phyloP scores from a whole-genome alignment of 2,113 vertebrate genomes.

The Sula dactylatra region DNA sequence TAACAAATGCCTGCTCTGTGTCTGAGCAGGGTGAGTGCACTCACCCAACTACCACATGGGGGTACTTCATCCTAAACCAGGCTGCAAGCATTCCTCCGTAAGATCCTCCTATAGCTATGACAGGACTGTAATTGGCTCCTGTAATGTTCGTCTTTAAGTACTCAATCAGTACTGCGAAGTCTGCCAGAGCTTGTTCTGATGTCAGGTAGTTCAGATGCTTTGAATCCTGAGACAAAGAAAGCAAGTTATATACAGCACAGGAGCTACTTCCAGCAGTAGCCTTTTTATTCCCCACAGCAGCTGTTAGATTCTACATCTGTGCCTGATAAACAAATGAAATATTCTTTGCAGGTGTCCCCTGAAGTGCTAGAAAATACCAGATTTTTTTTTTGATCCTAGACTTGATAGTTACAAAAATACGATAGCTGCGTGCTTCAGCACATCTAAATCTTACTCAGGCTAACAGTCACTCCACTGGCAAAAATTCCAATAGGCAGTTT shows the following conservation, averaged over 20 bases:
- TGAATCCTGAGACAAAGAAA: conserved; percentile 79
- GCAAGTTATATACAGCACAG: background rate
- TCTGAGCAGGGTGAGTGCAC: background rate
- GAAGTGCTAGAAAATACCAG: background rate
- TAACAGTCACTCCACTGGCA: background rate
- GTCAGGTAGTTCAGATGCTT: conserved; percentile 91
- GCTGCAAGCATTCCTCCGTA: conserved; percentile 96
- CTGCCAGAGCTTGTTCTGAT: conserved; percentile 94
- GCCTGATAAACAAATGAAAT: background rate
- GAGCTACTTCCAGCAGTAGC: background rate
- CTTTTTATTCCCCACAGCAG: background rate
- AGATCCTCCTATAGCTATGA: conserved; percentile 92
- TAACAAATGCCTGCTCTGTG: background rate
- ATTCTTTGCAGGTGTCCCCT: background rate
- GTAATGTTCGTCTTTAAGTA: conserved; percentile 75
- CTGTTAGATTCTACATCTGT: background rate
- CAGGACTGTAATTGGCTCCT: conserved; percentile 80
- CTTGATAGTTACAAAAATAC: background rate
- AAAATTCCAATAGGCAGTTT: background rate
- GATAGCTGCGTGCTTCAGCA: background rate
- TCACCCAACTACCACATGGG: conserved; percentile 89
- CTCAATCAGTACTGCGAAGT: conserved; percentile 87
- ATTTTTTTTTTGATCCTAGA: background rate
- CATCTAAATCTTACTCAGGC: background rate
- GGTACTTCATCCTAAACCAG: conserved; percentile 98